Evolutionary conservation across 2,113 vertebrate species (phyloP).

Genomic region (Raphicerus campestris): DNA sequence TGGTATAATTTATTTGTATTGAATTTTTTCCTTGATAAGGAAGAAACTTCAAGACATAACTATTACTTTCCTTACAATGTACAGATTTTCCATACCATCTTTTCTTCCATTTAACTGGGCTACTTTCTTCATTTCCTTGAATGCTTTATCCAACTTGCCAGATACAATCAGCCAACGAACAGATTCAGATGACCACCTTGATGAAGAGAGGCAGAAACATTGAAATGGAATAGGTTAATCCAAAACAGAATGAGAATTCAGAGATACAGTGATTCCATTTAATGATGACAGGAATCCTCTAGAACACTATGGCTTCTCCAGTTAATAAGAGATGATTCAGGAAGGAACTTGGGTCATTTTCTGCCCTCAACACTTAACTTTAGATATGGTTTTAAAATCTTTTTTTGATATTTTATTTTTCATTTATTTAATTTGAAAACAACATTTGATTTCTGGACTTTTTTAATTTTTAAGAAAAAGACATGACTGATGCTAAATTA

Average conservation of each 20-base stretch:
- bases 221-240: not conserved
- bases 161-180: not conserved
- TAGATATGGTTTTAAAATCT: not conserved
- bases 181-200: not conserved
- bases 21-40: not conserved
- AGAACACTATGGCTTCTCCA: not conserved
- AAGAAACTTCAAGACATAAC: not conserved
- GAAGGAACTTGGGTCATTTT: not conserved
- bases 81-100: not conserved
- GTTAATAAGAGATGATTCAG: too few relatives aligned
- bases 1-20: not conserved
- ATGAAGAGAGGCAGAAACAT: not conserved
- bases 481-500: not conserved
- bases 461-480: not conserved
- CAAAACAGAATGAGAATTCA: not conserved
- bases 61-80: not conserved
- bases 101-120: not conserved
- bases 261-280: not conserved
- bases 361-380: not conserved
- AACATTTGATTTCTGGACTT: not conserved
- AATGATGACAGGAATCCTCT: not conserved
- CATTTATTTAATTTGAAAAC: not conserved
- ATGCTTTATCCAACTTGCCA: not conserved
- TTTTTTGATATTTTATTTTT: not conserved
- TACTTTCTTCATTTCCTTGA: not conserved